A percentile compares a stretch with the other conserved stretches of the same genome.
These are phyloP conservation scores for Parasteatoda lunata DNA, from an alignment of 2,888 invertebrate species.

Conservation along the genomic window DNA sequence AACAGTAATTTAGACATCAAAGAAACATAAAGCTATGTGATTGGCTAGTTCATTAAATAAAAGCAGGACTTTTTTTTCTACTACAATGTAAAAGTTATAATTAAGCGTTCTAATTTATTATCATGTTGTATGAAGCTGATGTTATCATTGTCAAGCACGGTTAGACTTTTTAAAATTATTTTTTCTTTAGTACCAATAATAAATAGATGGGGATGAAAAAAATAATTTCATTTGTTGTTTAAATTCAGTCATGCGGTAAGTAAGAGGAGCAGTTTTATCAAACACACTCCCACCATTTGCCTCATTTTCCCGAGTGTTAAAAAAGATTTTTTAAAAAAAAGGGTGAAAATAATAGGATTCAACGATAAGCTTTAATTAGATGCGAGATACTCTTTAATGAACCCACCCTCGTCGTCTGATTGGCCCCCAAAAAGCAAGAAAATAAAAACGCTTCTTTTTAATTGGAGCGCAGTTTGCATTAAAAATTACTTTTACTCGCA, in stretches of 20 bases:
- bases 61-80: conserved; percentile 12
- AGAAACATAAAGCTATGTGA: no score
- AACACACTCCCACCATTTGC: conserved; percentile 16
- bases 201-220: not conserved
- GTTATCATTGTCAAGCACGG: not conserved
- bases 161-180: conserved; percentile 27
- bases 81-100: conserved; percentile 3
- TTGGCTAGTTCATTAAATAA: not conserved
- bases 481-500: conserved; percentile 65
- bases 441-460: conserved; percentile 64
- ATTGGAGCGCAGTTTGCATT: conserved; percentile 68
- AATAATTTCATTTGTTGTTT: conserved; percentile 62
- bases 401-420: conserved; percentile 57
- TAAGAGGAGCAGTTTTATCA: conserved; percentile 28
- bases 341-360: conserved; percentile 51
- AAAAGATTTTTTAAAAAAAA: conserved; percentile 34
- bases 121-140: not conserved
- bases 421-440: conserved; percentile 49
- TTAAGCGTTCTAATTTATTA: not conserved
- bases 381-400: conserved; percentile 65
- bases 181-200: conserved; percentile 26
- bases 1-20: not conserved
- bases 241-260: conserved; percentile 46
- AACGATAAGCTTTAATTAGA: conserved; percentile 66
- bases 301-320: not conserved